Conservation (phyloP, 2,797 vertebrate genomes). For the Limnodromus scolopaceus region DNA sequence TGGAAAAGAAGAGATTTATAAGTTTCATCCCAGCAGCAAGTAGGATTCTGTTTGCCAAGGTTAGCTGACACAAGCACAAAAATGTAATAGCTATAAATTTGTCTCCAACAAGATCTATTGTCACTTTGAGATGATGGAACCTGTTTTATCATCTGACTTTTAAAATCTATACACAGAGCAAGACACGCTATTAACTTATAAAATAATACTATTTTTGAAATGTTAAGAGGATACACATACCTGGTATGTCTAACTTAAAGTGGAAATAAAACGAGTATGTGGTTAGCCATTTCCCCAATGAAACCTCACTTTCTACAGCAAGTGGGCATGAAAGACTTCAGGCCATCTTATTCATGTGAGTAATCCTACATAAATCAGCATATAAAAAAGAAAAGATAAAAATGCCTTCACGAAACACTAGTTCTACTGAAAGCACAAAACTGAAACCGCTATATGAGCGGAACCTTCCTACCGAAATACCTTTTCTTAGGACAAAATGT, state of each 20-base stretch:
- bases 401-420: not conserved
- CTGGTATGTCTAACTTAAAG: not conserved
- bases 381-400: not conserved
- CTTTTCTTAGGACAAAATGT: not conserved
- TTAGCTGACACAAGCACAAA: constrained; percentile 79
- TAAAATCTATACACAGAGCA: constrained; percentile 24
- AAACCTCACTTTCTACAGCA: not conserved
- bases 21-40: constrained; percentile 54
- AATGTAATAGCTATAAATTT: constrained; percentile 72
- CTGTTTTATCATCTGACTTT: constrained; percentile 61
- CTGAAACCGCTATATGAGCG: not conserved
- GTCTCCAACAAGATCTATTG: constrained; percentile 65
- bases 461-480: not conserved
- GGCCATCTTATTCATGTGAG: not conserved
- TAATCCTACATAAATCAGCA: not conserved
- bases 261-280: not conserved
- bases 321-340: not conserved
- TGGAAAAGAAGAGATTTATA: constrained; percentile 67
- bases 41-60: constrained; percentile 61
- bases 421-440: not conserved
- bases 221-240: not conserved
- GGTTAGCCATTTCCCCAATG: not conserved
- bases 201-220: not conserved
- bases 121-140: constrained; percentile 56
- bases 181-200: not conserved